These are phyloP conservation scores for Corydoras maculifer DNA, from an alignment of 2,113 vertebrate genomes.

Conservation along the genomic window DNA sequence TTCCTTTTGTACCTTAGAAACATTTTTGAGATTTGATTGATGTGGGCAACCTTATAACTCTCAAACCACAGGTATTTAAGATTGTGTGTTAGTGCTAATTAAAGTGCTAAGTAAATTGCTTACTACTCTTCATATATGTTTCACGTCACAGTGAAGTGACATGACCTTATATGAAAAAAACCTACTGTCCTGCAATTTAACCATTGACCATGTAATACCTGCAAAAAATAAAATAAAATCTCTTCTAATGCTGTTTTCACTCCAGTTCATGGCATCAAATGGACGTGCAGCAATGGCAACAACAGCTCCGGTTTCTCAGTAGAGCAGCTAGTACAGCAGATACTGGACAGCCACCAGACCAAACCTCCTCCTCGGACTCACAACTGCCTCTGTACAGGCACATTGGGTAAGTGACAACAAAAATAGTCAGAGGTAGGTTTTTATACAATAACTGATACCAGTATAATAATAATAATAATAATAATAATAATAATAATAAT, in stretches of 20 bases:
- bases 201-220: too few relatives aligned
- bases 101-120: too few relatives aligned
- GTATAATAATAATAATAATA: neutral
- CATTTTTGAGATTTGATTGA: too few relatives aligned
- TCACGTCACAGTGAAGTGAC: too few relatives aligned
- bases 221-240: neutral
- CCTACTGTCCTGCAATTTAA: too few relatives aligned
- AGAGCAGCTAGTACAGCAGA: constrained; percentile 99
- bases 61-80: too few relatives aligned
- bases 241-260: constrained; percentile 63
- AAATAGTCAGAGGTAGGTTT: constrained; percentile 19
- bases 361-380: constrained; percentile 98
- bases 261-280: constrained; percentile 99
- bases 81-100: too few relatives aligned
- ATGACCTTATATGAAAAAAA: too few relatives aligned
- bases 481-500: too few relatives aligned
- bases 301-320: constrained; percentile 98
- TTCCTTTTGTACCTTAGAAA: too few relatives aligned
- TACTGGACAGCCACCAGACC: constrained; percentile 98
- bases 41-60: too few relatives aligned
- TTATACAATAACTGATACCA: neutral
- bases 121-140: too few relatives aligned
- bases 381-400: constrained; percentile 98
- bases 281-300: constrained; percentile 99
- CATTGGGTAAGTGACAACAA: constrained; percentile 80